Evolutionary conservation across 2,113 vertebrate species (phyloP), one percentile per base, ranked within the genome.

Genomic region (Eurypyga helias): DNA sequence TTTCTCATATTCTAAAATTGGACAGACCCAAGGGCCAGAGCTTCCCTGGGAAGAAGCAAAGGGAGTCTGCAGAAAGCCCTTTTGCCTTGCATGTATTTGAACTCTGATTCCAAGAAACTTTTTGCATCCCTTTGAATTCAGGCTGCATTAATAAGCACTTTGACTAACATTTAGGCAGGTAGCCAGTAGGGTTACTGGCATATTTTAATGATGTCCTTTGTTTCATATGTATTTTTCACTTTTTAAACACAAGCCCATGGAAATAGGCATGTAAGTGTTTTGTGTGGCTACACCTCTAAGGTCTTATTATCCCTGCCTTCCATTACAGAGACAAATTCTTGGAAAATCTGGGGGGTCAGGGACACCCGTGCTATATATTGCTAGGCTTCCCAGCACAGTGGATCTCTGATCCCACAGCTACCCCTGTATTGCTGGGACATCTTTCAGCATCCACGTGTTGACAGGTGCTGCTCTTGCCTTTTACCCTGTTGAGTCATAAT

Each of bases 41-140:
- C n/a, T 86, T 88, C n/a, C 29, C 71, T 71, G 14, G 55, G 48
- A 90, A 92, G 48, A 89, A 65, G 57, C 33, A 77, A 93, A 88
- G 9, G 33, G 55, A 77, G 54, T 38, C 33, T 80, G 71, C 62
- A 93, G 38, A 90, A 90, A 95, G 52, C 41, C 43, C 21, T 92
- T 90, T 89, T 89, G 33, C 79, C 29, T 90, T 87, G 48, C 60
- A 48, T 91, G 81, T 92, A 26, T 89, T 94, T 96, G 93, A 97
- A 94, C 69, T 89, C 64, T 6, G 71, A 71, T 93, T 95, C 81
- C 67, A 93, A 83, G 88, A 69, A 83, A 46, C 24, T 90, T 94
- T 94, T 94, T 89, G 36, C 34, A 1, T 93, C 23, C 48, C 58
- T 94, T 94, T 96, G 60, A 92, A 87, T 93, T 73, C 80, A 71